Conservation (phyloP, 2,113 vertebrate genomes). For the Scatophagus argus region DNA sequence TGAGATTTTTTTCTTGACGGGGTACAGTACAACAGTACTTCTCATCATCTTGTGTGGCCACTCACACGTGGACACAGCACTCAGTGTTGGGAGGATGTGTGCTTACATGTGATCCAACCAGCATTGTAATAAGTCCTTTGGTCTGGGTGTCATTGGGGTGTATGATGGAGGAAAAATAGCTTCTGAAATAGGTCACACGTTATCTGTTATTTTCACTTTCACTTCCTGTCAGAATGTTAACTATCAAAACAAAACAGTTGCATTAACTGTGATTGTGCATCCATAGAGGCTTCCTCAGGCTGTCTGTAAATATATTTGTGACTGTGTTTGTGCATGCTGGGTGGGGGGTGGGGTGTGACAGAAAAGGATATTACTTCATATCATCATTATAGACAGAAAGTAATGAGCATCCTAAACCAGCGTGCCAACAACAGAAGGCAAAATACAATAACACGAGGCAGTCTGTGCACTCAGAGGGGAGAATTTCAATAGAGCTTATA, state of each 20-base stretch:
- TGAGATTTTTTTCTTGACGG: constrained; percentile 43
- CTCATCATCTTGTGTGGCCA: constrained; percentile 2
- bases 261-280: constrained; percentile 4
- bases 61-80: constrained; percentile 6
- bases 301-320: constrained; percentile 24
- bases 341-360: constrained; percentile 14
- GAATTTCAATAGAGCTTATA: constrained; percentile 76
- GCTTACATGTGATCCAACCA: neutral
- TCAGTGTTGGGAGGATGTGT: constrained; percentile 4
- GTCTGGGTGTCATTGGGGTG: neutral
- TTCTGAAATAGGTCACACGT: neutral
- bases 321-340: constrained; percentile 27
- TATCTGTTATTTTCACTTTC: neutral
- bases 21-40: constrained; percentile 22
- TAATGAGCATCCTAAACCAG: constrained; percentile 68
- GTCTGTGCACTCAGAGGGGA: constrained; percentile 63
- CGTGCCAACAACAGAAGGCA: constrained; percentile 70
- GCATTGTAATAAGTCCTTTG: constrained; percentile 9
- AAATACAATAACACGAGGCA: constrained; percentile 71
- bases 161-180: neutral
- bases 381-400: constrained; percentile 70
- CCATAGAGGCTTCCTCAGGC: constrained; percentile 3
- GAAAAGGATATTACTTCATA: constrained; percentile 62
- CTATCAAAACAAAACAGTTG: neutral
- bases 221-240: constrained; percentile 23